These are phyloP conservation scores for Uria aalge DNA, from an alignment of 2,113 vertebrate genomes.

Conservation along the genomic window DNA sequence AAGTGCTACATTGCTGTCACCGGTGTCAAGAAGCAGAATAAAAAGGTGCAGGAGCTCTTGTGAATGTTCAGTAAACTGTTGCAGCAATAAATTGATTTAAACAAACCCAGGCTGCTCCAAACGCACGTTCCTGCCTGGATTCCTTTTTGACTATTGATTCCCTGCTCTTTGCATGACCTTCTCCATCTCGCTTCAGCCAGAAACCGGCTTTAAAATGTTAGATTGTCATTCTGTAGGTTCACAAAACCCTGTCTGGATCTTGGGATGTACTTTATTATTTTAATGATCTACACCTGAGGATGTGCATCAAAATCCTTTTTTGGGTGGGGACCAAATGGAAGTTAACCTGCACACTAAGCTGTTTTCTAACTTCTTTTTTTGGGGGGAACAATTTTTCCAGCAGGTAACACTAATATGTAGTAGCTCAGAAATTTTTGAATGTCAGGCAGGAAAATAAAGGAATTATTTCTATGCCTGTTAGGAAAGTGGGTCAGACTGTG, in stretches of 20 bases:
- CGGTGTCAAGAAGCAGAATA: neutral
- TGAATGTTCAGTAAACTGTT: neutral
- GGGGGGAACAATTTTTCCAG: neutral
- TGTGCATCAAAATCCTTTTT: neutral
- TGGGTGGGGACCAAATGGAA: neutral
- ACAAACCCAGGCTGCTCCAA: neutral
- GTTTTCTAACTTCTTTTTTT: neutral
- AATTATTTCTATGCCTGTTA: neutral
- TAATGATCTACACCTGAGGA: neutral
- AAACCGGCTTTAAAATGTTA: neutral
- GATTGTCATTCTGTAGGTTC: neutral
- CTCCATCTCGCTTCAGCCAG: neutral
- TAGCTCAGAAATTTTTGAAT: neutral
- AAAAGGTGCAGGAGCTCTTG: neutral
- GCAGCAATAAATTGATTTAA: neutral
- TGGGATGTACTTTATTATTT: neutral
- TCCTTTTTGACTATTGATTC: neutral
- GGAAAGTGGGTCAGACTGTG: constrained; percentile 27
- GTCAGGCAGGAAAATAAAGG: neutral
- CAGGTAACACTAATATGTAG: neutral
- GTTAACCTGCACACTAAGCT: neutral
- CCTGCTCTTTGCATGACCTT: neutral
- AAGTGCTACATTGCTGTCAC: neutral
- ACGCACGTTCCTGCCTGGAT: neutral
- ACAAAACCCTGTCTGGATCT: neutral